phyloP scores from a whole-genome alignment of 2,797 vertebrate genomes.

The Gallirallus australis region DNA sequence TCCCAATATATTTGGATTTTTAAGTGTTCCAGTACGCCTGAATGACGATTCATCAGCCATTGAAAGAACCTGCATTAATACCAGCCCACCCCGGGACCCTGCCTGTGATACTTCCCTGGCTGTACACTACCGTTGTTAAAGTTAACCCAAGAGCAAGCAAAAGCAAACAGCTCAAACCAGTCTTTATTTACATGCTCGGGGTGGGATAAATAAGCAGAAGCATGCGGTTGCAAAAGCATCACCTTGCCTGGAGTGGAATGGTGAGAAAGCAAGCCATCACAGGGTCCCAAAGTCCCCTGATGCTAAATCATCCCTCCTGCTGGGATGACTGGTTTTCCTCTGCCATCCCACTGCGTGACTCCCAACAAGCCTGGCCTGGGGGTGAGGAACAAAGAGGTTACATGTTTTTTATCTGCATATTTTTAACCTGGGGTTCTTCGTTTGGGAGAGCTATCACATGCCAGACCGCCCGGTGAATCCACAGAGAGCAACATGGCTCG shows the following conservation, averaged over 20 bases:
- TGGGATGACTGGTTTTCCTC: constrained; percentile 9
- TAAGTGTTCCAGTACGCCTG: background rate
- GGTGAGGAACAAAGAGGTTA: background rate
- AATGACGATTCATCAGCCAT: background rate
- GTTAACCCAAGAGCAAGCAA: background rate
- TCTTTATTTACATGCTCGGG: background rate
- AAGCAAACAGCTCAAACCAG: constrained; percentile 6
- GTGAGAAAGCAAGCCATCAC: background rate
- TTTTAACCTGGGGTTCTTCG: rapidly evolving
- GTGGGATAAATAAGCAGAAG: background rate
- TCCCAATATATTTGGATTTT: too few species aligned
- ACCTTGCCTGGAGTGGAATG: background rate
- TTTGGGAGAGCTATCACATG: background rate
- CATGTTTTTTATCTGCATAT: background rate
- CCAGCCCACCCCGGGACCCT: too few species aligned
- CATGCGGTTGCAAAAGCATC: background rate
- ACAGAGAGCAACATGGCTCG: rapidly evolving
- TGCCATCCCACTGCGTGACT: background rate
- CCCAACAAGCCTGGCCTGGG: background rate
- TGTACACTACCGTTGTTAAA: background rate
- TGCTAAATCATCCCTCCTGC: background rate
- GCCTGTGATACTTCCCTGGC: background rate
- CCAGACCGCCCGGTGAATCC: background rate
- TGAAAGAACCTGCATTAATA: background rate
- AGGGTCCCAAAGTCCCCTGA: background rate